These are phyloP conservation scores for Meloidogyne exigua DNA, from an alignment of 1,140 invertebrate genomes.

Conservation along the genomic window DNA sequence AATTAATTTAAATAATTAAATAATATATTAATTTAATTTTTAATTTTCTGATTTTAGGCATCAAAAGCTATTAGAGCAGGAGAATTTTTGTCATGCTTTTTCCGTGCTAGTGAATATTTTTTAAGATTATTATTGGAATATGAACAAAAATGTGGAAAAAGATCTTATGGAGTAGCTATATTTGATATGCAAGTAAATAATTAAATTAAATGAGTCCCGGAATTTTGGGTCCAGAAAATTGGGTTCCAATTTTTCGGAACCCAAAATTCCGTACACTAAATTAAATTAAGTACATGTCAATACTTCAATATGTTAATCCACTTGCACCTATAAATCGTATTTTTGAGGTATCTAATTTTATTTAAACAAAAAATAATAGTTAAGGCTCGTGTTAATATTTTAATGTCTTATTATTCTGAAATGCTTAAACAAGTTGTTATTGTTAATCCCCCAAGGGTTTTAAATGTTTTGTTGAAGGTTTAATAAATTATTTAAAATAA, in stretches of 20 bases:
- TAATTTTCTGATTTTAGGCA: constrained; percentile 9
- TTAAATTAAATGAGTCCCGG: background rate
- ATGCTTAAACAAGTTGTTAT: constrained; percentile 49
- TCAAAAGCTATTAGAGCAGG: constrained; percentile 25
- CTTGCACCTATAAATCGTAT: constrained; percentile 45
- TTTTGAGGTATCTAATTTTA: constrained; percentile 37
- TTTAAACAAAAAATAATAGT: background rate
- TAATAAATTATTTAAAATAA: background rate
- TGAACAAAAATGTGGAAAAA: constrained; percentile 36
- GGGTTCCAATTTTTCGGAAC: no score
- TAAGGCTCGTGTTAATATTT: constrained; percentile 45
- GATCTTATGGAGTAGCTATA: constrained; percentile 49
- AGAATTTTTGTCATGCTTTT: constrained; percentile 44
- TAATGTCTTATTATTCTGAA: constrained; percentile 49
- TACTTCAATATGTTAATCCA: constrained; percentile 48
- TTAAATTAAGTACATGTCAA: background rate
- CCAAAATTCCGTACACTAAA: no score
- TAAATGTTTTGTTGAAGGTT: constrained; percentile 42
- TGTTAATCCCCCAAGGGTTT: constrained; percentile 47
- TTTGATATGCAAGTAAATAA: constrained; percentile 50
- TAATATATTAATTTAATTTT: background rate
- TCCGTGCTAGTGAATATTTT: constrained; percentile 53
- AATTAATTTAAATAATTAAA: background rate
- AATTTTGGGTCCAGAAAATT: no score
- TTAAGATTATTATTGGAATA: constrained; percentile 45